Evolutionary conservation across 2,888 invertebrate species (phyloP).

Genomic region (Teinopalpus imperialis): DNA sequence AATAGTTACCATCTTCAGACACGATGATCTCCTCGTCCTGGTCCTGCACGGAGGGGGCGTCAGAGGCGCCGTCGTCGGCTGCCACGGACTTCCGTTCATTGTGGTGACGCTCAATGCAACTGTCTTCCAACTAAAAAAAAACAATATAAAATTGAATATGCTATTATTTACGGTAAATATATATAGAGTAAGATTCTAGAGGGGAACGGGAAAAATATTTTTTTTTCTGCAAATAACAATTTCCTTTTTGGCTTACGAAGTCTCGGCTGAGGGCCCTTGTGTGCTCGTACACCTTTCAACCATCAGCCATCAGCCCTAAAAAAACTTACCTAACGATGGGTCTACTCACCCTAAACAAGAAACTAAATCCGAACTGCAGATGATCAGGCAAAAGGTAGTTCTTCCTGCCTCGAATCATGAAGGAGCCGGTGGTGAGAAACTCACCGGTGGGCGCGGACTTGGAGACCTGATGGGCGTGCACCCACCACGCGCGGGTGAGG

Average conservation of each 20-base stretch:
- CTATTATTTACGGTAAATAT: no score
- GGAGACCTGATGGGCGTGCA: conserved; percentile 95
- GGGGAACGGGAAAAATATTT: no score
- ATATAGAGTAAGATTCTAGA: no score
- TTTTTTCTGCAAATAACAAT: no score
- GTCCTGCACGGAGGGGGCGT: conserved; percentile 45
- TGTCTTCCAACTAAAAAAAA: conserved; percentile 89
- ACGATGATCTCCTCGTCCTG: conserved; percentile 71
- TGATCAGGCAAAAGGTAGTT: conserved; percentile 97
- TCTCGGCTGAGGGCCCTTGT: no score
- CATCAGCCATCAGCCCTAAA: neutral
- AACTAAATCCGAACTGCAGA: conserved; percentile 95
- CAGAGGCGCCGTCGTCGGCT: conserved; percentile 79
- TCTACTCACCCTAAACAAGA: conserved; percentile 89
- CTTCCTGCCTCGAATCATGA: conserved; percentile 98
- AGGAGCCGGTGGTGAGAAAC: conserved; percentile 97
- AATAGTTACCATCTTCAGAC: conserved; percentile 67
- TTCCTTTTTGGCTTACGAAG: no score
- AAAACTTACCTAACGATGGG: no score
- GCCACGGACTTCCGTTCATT: conserved; percentile 88
- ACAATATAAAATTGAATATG: neutral
- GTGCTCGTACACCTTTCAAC: no score
- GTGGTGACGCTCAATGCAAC: conserved; percentile 89
- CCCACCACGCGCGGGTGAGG: conserved; percentile 98
- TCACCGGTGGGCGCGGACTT: conserved; percentile 99